These are phyloP conservation scores for Neopelma chrysocephalum DNA, from an alignment of 2,797 vertebrate species.

Conservation along the genomic window DNA sequence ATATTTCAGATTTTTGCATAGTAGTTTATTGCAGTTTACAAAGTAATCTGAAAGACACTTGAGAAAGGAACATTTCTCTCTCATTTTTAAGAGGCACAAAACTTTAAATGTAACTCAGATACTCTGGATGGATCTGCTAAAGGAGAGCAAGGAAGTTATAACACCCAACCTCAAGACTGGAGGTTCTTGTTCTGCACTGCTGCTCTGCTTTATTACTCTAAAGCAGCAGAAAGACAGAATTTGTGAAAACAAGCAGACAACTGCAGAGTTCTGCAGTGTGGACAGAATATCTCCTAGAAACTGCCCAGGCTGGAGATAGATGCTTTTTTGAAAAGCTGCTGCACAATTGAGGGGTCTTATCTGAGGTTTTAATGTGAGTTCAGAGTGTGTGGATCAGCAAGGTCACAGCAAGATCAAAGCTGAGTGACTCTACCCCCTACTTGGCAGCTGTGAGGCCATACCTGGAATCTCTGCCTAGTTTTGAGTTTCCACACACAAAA, in stretches of 20 bases:
- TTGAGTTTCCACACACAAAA: background rate
- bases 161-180: background rate
- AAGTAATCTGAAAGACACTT: constrained; percentile 48
- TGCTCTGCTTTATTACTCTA: background rate
- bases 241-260: background rate
- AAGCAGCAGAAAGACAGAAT: background rate
- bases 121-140: background rate
- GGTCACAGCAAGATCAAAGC: background rate
- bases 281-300: background rate
- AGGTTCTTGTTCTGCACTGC: background rate
- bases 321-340: background rate
- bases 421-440: rapidly evolving
- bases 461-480: background rate
- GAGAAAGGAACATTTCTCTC: background rate
- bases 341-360: background rate
- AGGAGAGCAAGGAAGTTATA: background rate
- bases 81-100: background rate
- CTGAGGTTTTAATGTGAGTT: rapidly evolving
- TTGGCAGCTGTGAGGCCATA: background rate
- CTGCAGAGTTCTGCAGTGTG: background rate
- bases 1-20: constrained; percentile 31
- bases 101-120: background rate
- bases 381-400: background rate
- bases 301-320: background rate
- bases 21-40: constrained; percentile 34